Evolutionary conservation across 2,113 vertebrate species (phyloP), one percentile per base, ranked within the genome.

Genomic region (Dendropsophus ebraccatus): DNA sequence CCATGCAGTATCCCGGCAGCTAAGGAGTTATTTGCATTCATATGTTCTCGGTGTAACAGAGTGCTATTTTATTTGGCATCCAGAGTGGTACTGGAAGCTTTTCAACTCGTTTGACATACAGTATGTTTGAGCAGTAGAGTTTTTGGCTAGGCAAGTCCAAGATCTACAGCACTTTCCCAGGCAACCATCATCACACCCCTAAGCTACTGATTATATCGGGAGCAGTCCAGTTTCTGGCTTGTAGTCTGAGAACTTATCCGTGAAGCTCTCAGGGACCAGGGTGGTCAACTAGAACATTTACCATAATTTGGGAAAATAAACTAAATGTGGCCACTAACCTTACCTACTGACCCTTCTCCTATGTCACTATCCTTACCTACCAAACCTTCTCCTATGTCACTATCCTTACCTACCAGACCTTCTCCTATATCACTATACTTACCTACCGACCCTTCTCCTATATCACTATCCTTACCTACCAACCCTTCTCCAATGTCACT

Each of bases 121-220:
- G 67, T 70, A 54, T 83, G 50, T 73, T 56, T 72, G 67, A 56
- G 60, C 62, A 72, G 23, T 73, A 41, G 16, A 37, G 65, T 73
- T 83, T 49, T 83, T 72, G 67, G 67, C 67, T 9, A 41, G 5
- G 32, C 32, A 37, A 37, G 47, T 69, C 67, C 65, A 83, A 50
- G 19, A 35, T 82, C 60, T 45, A 81, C 58, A 81, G 58, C 41
- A 65, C 58, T 81, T 81, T 81, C 56, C 78, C 78, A 81, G 56
- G 37, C 56, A 45, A 21, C 58, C 78, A 65, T 37, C 56, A 45
- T 62, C 35, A 45, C 78, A 81, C 78, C 58, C 56, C 23, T 25
- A 25, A 81, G 78, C 78, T 81, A 81, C 78, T 81, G 78, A 81
- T 81, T 81, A 81, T 4, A 81, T 47, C 32, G 54, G 54, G 54